phyloP scores from a whole-genome alignment of 2,797 vertebrate genomes.

The Diplodus puntazzo region DNA sequence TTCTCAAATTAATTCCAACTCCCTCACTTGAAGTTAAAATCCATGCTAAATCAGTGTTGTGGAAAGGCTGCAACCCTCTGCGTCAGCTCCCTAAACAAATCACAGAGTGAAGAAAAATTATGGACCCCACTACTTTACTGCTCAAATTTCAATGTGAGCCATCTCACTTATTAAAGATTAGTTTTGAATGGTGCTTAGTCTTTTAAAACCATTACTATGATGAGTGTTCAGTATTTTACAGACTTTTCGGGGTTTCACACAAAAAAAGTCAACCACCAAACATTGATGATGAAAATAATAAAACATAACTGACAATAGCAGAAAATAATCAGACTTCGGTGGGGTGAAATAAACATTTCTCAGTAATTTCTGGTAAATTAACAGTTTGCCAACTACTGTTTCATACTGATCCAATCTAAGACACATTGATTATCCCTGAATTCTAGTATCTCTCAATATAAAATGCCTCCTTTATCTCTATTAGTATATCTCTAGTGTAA shows the following conservation, averaged over 20 bases:
- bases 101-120: slow-evolving; percentile 14
- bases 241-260: not conserved
- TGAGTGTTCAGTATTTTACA: not conserved
- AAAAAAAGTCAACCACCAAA: not conserved
- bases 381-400: not conserved
- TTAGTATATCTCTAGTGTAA: too few species aligned
- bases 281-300: not conserved
- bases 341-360: not conserved
- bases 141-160: slow-evolving; percentile 11
- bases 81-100: slow-evolving; percentile 26
- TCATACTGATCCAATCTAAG: not conserved
- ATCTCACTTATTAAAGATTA: slow-evolving; percentile 20
- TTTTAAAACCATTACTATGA: not conserved
- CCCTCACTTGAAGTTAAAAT: slow-evolving; percentile 23
- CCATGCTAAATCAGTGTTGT: slow-evolving; percentile 11
- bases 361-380: not conserved
- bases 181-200: not conserved
- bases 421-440: not conserved
- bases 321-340: not conserved
- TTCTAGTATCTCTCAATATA: not conserved
- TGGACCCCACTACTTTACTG: not conserved
- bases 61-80: slow-evolving; percentile 6
- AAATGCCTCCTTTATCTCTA: not conserved
- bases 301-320: not conserved
- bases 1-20: slow-evolving; percentile 39